Evolutionary conservation across 2,888 invertebrate genomes (phyloP).

Genomic region (Phorcus lineatus): DNA sequence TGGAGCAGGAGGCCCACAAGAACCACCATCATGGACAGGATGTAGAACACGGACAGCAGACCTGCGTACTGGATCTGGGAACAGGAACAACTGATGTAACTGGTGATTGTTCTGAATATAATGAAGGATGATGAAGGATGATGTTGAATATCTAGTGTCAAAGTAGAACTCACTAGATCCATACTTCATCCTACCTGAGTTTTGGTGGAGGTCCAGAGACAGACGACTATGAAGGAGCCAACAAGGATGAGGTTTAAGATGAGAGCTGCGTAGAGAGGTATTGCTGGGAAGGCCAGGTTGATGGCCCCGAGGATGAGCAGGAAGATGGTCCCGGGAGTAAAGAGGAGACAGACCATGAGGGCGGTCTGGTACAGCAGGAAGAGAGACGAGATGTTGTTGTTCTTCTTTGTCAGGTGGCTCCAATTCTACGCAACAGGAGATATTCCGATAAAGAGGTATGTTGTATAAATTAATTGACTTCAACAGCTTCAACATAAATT

Average conservation of each 20-base stretch:
- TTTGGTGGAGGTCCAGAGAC: conserved; percentile 58
- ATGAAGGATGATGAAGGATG: no score
- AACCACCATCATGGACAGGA: conserved; percentile 72
- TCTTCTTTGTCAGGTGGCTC: conserved; percentile 90
- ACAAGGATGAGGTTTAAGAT: conserved; percentile 62
- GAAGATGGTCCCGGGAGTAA: conserved; percentile 71
- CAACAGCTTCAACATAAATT: no score
- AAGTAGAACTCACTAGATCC: no score
- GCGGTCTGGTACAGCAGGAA: conserved; percentile 76
- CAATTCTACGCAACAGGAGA: neutral
- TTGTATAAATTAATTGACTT: no score
- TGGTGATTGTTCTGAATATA: no score
- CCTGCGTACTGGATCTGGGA: conserved; percentile 90
- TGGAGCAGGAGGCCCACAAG: conserved; percentile 64
- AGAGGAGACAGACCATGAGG: conserved; percentile 59
- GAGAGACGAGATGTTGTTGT: conserved; percentile 90
- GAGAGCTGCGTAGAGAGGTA: conserved; percentile 59
- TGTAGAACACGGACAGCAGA: conserved; percentile 81
- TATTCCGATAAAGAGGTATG: neutral
- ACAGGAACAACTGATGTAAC: no score
- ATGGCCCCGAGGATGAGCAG: conserved; percentile 72
- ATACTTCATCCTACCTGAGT: no score
- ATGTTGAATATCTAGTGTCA: no score
- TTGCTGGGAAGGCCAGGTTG: conserved; percentile 56
- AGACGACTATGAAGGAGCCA: conserved; percentile 59